Evolutionary conservation across 2,888 invertebrate genomes (phyloP).

Genomic region (Oscheius onirici): DNA sequence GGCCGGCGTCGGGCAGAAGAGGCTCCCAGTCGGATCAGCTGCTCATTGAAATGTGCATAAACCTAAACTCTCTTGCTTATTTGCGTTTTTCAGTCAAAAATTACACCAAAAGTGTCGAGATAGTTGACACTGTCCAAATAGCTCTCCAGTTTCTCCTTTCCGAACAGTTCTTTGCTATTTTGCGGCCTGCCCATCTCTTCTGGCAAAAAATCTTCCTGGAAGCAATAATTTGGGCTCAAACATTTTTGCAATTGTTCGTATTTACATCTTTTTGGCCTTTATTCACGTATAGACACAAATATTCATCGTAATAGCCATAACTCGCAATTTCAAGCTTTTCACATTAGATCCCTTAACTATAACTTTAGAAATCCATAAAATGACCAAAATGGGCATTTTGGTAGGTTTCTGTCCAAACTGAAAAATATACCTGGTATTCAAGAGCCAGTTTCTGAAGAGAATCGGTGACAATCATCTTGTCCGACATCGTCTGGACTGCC

Average conservation of each 20-base stretch:
- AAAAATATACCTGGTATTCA: conserved; percentile 11
- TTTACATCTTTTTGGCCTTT: no score
- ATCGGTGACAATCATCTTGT: not conserved
- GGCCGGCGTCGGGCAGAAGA: not conserved
- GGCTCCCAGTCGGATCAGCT: not conserved
- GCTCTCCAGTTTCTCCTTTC: not conserved
- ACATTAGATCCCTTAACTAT: no score
- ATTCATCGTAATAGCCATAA: no score
- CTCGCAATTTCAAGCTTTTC: no score
- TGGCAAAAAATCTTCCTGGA: not conserved
- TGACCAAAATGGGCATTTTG: no score
- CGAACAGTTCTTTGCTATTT: not conserved
- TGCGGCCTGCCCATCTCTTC: not conserved
- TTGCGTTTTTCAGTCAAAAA: no score
- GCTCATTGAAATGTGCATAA: not conserved
- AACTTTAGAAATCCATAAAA: no score
- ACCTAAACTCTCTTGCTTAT: not conserved
- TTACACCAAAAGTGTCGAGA: not conserved
- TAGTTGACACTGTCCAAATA: conserved; percentile 9
- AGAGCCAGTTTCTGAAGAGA: not conserved
- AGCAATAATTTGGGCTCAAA: no score
- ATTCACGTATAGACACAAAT: no score
- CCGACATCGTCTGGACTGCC: not conserved
- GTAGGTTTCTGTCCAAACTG: not conserved
- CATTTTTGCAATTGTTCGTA: no score